Conservation (phyloP, 1,140 invertebrate species). For the Drosophila pallidifrons region DNA sequence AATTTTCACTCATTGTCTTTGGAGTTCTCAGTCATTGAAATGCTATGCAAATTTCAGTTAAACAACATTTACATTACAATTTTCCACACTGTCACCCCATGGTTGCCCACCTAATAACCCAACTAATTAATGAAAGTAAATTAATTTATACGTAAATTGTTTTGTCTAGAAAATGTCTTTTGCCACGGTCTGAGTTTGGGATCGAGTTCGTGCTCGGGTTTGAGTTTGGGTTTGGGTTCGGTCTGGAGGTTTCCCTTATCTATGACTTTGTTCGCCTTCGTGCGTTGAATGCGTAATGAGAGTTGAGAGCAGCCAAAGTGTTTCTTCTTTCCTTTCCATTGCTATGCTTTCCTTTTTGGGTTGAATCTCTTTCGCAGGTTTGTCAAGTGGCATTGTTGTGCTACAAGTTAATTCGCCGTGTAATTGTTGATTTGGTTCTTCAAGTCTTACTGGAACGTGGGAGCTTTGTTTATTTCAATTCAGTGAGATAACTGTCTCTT, state of each 20-base stretch:
- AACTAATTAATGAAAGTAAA: constrained; percentile 78
- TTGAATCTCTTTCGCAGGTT: constrained; percentile 18
- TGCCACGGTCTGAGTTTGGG: constrained; percentile 19
- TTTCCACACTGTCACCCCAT: constrained; percentile 65
- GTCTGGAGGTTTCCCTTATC: constrained; percentile 51
- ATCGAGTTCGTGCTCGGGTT: constrained; percentile 3
- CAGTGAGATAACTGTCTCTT: constrained; percentile 34
- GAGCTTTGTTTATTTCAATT: constrained; percentile 54
- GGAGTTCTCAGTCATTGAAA: constrained; percentile 37
- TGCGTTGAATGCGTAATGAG: constrained; percentile 67
- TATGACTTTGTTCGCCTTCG: constrained; percentile 61
- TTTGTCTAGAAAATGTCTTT: constrained; percentile 66
- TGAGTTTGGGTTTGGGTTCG: constrained; percentile 17
- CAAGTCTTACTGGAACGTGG: constrained; percentile 69
- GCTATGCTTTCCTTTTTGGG: too few relatives aligned
- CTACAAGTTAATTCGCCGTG: constrained; percentile 61
- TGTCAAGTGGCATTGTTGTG: constrained; percentile 36
- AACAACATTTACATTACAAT: constrained; percentile 69
- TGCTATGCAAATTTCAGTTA: constrained; percentile 64
- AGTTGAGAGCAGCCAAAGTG: constrained; percentile 28
- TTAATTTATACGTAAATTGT: constrained; percentile 80
- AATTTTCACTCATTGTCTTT: constrained; percentile 6
- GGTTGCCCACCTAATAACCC: constrained; percentile 58
- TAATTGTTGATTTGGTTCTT: constrained; percentile 71
- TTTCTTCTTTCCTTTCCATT: constrained; percentile 29